Base-by-base conservation (phyloP, 2,888 invertebrate species). In the Plagodis dolabraria region DNA sequence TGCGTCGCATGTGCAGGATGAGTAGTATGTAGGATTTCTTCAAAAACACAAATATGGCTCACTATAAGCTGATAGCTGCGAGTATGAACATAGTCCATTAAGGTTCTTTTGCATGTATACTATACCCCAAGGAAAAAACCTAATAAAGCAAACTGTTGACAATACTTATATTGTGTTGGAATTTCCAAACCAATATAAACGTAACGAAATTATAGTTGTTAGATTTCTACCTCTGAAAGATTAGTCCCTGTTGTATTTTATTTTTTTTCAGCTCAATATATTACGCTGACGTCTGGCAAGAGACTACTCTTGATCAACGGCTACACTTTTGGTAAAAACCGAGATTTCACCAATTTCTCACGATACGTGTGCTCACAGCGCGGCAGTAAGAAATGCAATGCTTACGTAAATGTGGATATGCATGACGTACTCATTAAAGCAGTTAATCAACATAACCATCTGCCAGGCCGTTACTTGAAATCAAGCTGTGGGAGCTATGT, bases 341-440 rank as follows among this genome's bases (percentile, higher is more conserved):
- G 49, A 11, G 33, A 35, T 7, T 36, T 7, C 7, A 9, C 35
- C 2, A 36, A 34, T 1, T 38, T 5, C 10, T 7, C 34, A 5
- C 42, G 43, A 5, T 50, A 50, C 43, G n/a, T 7, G 5, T 50
- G 50, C 11, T 50, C 50, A 6, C 43, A 50, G 10, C 42, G 50
- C 10, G 9, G 5, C 10, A 34, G 7, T 9, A 11, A 34, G 34
- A 50, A 34, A 34, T 50, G 50, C 22, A 10, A 9, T 7, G 50
- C 50, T 8, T 33, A 9, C 22, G 40, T 33, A 5, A 12, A 40
- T n/a, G 33, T 49, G 6, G 11, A 49, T 40, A 0, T 11, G 0
- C 6, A 49, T 2, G 11, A 49, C 9, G 7, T 10, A 7, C 5
- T 49, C 10, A 7, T 38, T 5, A 38, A 33, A 33, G 12, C 0